phyloP scores from a whole-genome alignment of 2,888 invertebrate genomes.

The Pollenia amentaria region DNA sequence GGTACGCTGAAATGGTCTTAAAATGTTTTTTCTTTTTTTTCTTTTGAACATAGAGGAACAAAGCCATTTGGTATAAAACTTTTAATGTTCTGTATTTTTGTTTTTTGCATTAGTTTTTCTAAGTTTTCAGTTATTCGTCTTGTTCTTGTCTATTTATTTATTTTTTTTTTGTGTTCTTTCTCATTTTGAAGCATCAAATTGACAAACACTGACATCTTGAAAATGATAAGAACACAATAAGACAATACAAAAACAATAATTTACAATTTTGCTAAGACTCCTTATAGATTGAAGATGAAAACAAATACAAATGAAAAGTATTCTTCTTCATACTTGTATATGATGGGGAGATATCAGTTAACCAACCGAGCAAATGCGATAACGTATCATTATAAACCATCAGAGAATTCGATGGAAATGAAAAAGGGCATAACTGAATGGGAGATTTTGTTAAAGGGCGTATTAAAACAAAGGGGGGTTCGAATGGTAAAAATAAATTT shows the following conservation, averaged over 20 bases:
- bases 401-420: neutral
- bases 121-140: constrained; percentile 36
- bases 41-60: neutral
- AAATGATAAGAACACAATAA: constrained; percentile 66
- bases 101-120: constrained; percentile 2
- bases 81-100: constrained; percentile 42
- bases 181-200: constrained; percentile 66
- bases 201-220: constrained; percentile 69
- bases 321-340: neutral
- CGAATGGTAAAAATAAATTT: neutral
- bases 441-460: neutral
- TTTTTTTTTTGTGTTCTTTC: constrained; percentile 30
- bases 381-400: constrained; percentile 35
- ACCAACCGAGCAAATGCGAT: constrained; percentile 35
- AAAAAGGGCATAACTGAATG: neutral
- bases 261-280: constrained; percentile 67
- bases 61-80: constrained; percentile 20
- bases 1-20: constrained; percentile 56
- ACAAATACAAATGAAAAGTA: constrained; percentile 24
- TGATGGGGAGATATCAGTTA: constrained; percentile 18
- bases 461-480: neutral
- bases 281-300: constrained; percentile 34
- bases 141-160: constrained; percentile 5
- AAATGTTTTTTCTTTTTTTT: constrained; percentile 3
- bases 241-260: constrained; percentile 65